Evolutionary conservation across 2,113 vertebrate genomes (phyloP), one percentile per base, ranked within the genome.

Genomic region (Gorsachius goisagi): DNA sequence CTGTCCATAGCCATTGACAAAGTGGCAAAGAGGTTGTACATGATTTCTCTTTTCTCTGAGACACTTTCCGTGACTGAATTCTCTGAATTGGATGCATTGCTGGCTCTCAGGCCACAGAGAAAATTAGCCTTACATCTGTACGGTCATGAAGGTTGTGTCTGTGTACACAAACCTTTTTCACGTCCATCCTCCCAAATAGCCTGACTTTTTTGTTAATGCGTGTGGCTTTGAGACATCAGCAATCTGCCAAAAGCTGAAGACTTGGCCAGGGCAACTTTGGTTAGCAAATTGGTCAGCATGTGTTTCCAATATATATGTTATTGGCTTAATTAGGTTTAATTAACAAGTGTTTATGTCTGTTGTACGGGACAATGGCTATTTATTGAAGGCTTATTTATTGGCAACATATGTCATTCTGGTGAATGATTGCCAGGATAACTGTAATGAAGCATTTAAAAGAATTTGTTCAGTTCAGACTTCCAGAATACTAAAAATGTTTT

Each of bases 241-340:
- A 74, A 84, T 52, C 56, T 67, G 72, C 44, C 50, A 90, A 81
- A 94, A 88, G 52, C 68, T 78, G 72, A 77, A 78, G 75, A 75
- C 55, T 95, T 91, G 71, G 74, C n/a, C 17, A 77, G 64, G 10
- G 13, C 1, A 32, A 90, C n/a, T 90, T 86, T 72, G 79, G 75
- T 82, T 84, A 92, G 39, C 47, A 90, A 94, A 86, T 28, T 78
- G 89, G 47, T 86, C 72, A 89, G 64, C 83, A 92, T 77, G 85
- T 92, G 72, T 76, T 96, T 96, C 68, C 75, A 84, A 67, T 90
- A 78, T 32, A 30, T 63, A 81, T 56, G 44, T 17, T 90, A 87
- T 92, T 92, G 90, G 28, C 58, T 84, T 94, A 86, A 90, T 93
- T 86, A 93, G 5, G n/a, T 88, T 86, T 89, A 92, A 96, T 92